phyloP scores from a whole-genome alignment of 2,888 invertebrate species.

The Drosophila mettleri region DNA sequence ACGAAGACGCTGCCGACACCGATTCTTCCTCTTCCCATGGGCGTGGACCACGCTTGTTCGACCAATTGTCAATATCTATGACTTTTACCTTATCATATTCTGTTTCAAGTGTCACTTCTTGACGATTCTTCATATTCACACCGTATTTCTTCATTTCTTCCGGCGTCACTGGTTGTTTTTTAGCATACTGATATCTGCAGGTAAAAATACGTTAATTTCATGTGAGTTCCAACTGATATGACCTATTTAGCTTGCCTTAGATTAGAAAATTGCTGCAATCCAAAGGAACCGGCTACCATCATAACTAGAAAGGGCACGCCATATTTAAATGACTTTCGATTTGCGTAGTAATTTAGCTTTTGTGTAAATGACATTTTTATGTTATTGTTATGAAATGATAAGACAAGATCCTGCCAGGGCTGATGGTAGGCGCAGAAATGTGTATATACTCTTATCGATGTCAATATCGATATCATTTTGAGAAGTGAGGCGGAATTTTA shows the following conservation, averaged over 20 bases:
- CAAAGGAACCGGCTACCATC: constrained; percentile 91
- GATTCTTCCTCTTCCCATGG: constrained; percentile 90
- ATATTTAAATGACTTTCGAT: constrained; percentile 86
- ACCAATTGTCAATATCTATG: constrained; percentile 93
- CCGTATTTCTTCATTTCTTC: constrained; percentile 90
- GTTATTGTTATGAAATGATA: constrained; percentile 66
- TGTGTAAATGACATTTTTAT: constrained; percentile 70
- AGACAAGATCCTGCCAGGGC: constrained; percentile 32
- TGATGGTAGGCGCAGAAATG: not conserved
- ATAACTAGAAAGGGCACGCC: constrained; percentile 91
- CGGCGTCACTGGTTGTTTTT: constrained; percentile 86
- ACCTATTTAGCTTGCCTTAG: constrained; percentile 87
- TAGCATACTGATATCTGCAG: constrained; percentile 87
- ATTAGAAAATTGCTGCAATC: constrained; percentile 90
- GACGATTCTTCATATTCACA: constrained; percentile 88
- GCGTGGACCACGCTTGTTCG: constrained; percentile 93
- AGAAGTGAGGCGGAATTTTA: constrained; percentile 20
- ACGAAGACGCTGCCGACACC: not conserved
- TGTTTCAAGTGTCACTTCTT: constrained; percentile 90
- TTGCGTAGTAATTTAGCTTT: constrained; percentile 66
- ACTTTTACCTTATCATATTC: constrained; percentile 90
- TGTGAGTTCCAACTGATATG: constrained; percentile 4
- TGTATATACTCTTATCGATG: constrained; percentile 16
- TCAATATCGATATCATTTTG: not conserved
- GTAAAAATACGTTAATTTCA: constrained; percentile 1